Evolutionary conservation across 2,113 vertebrate species (phyloP).

Genomic region (Heloderma charlesbogerti): DNA sequence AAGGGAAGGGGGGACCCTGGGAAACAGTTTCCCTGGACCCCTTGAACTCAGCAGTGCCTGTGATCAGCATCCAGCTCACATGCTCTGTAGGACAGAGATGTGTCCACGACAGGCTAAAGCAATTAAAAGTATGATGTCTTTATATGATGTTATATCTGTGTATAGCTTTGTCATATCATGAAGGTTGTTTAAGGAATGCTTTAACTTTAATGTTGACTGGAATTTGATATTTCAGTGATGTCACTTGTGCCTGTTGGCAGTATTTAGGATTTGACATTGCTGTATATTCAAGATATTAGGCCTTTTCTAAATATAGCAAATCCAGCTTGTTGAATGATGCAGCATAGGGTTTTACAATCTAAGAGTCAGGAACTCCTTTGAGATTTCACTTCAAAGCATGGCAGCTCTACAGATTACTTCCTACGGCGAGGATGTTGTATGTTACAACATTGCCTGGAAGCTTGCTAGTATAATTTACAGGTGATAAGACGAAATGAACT

Average conservation of each 20-base stretch:
- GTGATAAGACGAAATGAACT: background rate
- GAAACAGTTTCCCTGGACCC: no score
- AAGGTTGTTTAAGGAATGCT: no score
- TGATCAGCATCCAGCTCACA: no score
- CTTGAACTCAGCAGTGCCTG: no score
- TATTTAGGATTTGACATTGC: background rate
- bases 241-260: background rate
- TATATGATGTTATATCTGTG: no score
- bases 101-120: no score
- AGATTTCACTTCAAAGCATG: background rate
- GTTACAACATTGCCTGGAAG: background rate
- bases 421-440: background rate
- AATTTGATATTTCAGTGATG: rapidly evolving
- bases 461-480: background rate
- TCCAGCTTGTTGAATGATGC: background rate
- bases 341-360: background rate
- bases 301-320: conserved; percentile 22
- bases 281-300: background rate
- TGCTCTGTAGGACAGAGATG: no score
- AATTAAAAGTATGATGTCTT: no score
- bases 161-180: no score
- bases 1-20: no score
- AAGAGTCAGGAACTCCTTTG: background rate
- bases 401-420: background rate
- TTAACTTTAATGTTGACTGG: no score